Evolutionary conservation across 2,888 invertebrate species (phyloP).

Genomic region (Ornithoptera priamus): DNA sequence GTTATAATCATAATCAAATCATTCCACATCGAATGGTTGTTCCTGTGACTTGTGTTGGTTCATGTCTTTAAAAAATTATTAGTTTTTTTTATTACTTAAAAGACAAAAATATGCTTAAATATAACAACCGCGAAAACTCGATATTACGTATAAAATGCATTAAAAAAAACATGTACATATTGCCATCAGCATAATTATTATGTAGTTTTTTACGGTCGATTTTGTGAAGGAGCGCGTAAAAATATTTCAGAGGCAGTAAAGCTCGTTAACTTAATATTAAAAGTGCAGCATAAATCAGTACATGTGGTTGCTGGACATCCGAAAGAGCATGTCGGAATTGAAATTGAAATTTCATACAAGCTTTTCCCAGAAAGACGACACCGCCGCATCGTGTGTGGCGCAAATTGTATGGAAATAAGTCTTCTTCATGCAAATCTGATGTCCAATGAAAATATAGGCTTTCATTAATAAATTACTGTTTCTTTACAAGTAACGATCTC

Average conservation of each 20-base stretch:
- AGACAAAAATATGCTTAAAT: background rate
- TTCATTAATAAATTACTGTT: conserved; percentile 30
- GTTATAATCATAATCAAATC: too few relatives aligned
- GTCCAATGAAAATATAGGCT: conserved; percentile 18
- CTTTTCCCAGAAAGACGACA: conserved; percentile 45
- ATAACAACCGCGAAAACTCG: background rate
- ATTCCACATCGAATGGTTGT: too few relatives aligned
- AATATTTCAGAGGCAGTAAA: conserved; percentile 16
- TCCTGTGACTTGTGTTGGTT: too few relatives aligned
- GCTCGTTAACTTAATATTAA: conserved; percentile 36
- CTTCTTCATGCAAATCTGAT: conserved; percentile 51
- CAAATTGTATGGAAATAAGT: conserved; percentile 72
- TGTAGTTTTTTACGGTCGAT: background rate
- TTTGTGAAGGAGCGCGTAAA: background rate
- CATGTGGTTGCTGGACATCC: conserved; percentile 34
- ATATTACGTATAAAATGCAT: background rate
- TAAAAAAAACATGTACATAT: background rate
- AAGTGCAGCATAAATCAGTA: conserved; percentile 30
- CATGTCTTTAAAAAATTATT: too few relatives aligned
- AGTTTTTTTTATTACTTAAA: background rate
- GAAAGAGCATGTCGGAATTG: conserved; percentile 33
- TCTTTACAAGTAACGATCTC: background rate
- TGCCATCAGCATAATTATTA: background rate
- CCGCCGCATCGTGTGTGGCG: conserved; percentile 64
- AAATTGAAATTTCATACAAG: conserved; percentile 40